Conservation (phyloP, 37 sponge, comb jelly and placozoan species). For the Ianthella basta region DNA sequence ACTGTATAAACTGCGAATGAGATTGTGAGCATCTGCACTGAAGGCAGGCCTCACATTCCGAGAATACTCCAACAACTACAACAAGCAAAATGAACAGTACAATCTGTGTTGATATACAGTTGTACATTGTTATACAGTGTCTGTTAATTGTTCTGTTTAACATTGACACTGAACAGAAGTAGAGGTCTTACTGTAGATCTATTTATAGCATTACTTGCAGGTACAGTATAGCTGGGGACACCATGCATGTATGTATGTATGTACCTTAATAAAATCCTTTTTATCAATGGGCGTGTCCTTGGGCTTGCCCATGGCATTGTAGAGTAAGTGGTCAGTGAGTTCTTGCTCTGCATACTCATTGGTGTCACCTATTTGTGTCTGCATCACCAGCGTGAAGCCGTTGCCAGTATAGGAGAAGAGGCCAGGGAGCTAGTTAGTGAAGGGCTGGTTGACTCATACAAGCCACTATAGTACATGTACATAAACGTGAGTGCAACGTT, state of each 20-base stretch:
- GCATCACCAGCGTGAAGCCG: conserved; percentile 22
- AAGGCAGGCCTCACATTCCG: conserved; percentile 2
- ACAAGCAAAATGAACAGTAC: not conserved
- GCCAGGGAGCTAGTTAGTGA: too few species aligned
- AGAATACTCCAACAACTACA: conserved; percentile 5
- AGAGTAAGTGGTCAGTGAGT: conserved; percentile 37
- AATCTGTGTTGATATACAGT: not conserved
- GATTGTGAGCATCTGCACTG: not conserved
- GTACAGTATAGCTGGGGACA: not conserved
- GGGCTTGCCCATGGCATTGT: conserved; percentile 5
- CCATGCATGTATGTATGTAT: too few species aligned
- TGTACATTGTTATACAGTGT: not conserved
- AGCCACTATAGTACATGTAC: too few species aligned
- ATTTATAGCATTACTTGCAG: not conserved
- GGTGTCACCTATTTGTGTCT: not conserved
- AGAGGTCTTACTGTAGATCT: not conserved
- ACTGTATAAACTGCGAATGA: conserved; percentile 53
- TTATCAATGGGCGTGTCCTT: not conserved
- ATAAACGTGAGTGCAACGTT: too few species aligned
- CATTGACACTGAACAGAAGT: not conserved
- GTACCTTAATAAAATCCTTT: conserved; percentile 2
- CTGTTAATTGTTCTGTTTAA: too few species aligned
- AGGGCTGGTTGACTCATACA: not conserved
- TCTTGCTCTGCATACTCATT: conserved; percentile 22
- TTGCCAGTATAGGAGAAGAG: not conserved